phyloP scores from a whole-genome alignment of 2,888 invertebrate genomes.

The Galerucella calmariensis region DNA sequence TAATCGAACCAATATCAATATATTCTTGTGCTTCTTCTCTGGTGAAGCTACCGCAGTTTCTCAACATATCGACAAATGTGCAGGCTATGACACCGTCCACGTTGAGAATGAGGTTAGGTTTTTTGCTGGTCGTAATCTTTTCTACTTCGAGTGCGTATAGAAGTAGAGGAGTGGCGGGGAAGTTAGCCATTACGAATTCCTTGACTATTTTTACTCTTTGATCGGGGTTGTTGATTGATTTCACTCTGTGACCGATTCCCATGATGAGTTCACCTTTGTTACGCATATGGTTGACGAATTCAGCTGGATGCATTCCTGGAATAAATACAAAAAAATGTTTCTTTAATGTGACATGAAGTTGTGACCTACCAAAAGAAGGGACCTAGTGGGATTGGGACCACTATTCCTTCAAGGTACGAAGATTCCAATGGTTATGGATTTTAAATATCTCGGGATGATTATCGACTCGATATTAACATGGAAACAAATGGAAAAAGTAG shows the following conservation, averaged over 20 bases:
- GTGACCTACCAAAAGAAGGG: not conserved
- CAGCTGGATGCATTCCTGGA: constrained; percentile 87
- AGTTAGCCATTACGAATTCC: constrained; percentile 92
- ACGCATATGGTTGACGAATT: constrained; percentile 97
- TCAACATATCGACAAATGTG: constrained; percentile 95
- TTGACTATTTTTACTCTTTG: constrained; percentile 97
- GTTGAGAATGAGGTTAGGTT: constrained; percentile 99
- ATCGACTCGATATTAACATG: too few species aligned
- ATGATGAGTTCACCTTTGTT: constrained; percentile 98
- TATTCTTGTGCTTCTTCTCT: constrained; percentile 98
- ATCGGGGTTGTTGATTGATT: constrained; percentile 98
- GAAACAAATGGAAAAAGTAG: too few species aligned
- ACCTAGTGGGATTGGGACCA: too few species aligned
- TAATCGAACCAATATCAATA: constrained; percentile 96
- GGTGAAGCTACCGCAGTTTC: constrained; percentile 94
- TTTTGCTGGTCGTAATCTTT: constrained; percentile 98
- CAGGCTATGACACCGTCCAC: constrained; percentile 99
- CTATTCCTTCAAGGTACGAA: too few species aligned
- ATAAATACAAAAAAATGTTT: constrained; percentile 16
- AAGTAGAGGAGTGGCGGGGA: constrained; percentile 94
- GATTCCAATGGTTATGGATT: too few species aligned
- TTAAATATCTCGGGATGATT: too few species aligned
- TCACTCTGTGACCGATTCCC: constrained; percentile 96
- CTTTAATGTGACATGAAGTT: too few species aligned
- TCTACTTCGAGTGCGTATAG: constrained; percentile 97